phyloP scores from a whole-genome alignment of 2,113 vertebrate genomes.

The Alouatta palliata region DNA sequence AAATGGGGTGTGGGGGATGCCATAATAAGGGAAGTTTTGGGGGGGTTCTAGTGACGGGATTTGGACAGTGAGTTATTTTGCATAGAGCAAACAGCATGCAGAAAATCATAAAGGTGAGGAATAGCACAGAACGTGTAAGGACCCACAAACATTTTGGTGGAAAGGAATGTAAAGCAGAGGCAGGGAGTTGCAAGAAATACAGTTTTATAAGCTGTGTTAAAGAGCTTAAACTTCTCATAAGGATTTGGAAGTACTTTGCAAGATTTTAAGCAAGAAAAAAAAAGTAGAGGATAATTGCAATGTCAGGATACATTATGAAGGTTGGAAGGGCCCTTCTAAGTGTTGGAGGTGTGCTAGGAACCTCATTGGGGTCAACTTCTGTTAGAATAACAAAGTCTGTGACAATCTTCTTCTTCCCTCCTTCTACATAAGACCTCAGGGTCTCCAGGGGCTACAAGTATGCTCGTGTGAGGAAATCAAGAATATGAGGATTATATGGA shows the following conservation, averaged over 20 bases:
- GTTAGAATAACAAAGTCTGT: neutral
- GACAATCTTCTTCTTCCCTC: neutral
- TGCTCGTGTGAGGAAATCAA: neutral
- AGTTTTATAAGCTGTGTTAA: neutral
- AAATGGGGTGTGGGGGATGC: neutral
- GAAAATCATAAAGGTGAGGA: neutral
- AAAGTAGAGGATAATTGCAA: neutral
- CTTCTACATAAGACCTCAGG: neutral
- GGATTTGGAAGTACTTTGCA: neutral
- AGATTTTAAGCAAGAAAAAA: neutral
- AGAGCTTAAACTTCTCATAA: neutral
- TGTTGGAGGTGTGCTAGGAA: neutral
- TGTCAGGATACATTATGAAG: neutral
- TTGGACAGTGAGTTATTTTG: neutral
- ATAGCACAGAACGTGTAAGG: neutral
- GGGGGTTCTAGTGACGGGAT: neutral
- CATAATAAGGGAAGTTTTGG: neutral
- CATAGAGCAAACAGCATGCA: neutral
- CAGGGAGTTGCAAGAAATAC: neutral
- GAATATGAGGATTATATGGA: neutral
- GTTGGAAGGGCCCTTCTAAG: neutral
- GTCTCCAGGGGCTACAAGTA: neutral
- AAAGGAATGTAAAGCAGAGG: neutral
- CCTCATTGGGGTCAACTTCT: neutral
- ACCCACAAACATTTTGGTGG: neutral